These are phyloP conservation scores for Bettongia penicillata DNA, from an alignment of 2,113 vertebrate genomes.

Conservation along the genomic window DNA sequence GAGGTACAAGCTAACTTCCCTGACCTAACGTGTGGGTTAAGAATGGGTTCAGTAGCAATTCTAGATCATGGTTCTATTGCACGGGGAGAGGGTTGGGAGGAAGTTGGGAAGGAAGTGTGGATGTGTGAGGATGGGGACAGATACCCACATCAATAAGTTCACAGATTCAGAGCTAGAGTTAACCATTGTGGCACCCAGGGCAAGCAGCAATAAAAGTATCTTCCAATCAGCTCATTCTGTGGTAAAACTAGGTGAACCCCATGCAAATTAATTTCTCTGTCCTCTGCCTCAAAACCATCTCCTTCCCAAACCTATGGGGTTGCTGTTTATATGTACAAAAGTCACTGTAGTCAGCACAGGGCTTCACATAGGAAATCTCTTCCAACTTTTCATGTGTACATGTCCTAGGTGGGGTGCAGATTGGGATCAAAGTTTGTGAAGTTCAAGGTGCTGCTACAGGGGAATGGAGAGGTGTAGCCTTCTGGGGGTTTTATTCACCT, in stretches of 20 bases:
- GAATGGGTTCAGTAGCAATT: constrained; percentile 14
- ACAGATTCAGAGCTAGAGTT: not conserved
- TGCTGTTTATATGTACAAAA: not conserved
- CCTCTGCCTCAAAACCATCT: not conserved
- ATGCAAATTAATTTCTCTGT: not conserved
- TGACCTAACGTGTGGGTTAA: constrained; percentile 51
- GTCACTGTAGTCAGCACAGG: not conserved
- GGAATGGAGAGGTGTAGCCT: not conserved
- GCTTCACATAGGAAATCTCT: not conserved
- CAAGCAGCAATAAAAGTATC: not conserved
- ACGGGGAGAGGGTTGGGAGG: not conserved
- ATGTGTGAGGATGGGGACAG: not conserved
- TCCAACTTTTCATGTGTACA: not conserved
- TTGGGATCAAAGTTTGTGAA: not conserved
- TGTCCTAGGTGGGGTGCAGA: not conserved
- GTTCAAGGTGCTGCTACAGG: not conserved
- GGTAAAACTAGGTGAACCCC: not conserved
- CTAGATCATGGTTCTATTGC: not conserved
- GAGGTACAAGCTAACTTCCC: constrained; percentile 46
- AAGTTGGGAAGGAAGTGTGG: not conserved
- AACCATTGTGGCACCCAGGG: not conserved
- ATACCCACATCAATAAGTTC: not conserved
- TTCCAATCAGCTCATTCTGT: not conserved
- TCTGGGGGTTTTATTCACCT: not conserved
- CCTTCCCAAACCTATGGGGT: not conserved